These are phyloP conservation scores for Channa argus DNA, from an alignment of 2,113 vertebrate species.

Conservation along the genomic window DNA sequence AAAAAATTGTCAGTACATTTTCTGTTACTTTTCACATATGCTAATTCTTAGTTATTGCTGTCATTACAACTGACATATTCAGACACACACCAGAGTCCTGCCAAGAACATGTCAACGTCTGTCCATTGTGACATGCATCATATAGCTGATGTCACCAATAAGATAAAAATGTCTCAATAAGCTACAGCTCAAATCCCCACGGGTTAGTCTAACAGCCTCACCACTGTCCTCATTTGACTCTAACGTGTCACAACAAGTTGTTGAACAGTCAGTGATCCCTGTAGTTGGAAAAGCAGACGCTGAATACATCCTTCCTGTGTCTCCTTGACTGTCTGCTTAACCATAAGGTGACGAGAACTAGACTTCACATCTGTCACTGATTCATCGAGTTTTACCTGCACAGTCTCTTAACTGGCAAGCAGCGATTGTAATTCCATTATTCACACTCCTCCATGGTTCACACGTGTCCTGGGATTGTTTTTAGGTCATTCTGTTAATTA, in stretches of 20 bases:
- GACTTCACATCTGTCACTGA: background rate
- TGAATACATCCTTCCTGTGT: background rate
- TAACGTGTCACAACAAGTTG: constrained; percentile 46
- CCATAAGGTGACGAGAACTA: background rate
- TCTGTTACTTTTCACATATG: too few relatives aligned
- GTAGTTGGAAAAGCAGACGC: background rate
- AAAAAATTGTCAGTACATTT: too few relatives aligned
- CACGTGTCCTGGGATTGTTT: constrained; percentile 60
- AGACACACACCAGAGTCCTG: constrained; percentile 6
- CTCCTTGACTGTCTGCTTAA: background rate
- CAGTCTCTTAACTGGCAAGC: constrained; percentile 7
- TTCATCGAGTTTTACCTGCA: background rate
- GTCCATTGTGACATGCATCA: constrained; percentile 5
- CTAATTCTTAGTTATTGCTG: background rate
- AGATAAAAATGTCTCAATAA: constrained; percentile 9
- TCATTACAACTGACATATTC: background rate
- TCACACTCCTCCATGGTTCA: constrained; percentile 36
- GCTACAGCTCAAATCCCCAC: background rate
- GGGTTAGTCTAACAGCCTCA: background rate
- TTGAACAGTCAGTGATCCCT: background rate
- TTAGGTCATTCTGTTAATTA: constrained; percentile 73
- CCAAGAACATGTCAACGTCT: background rate
- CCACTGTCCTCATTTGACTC: background rate
- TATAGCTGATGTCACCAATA: constrained; percentile 4
- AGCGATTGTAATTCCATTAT: constrained; percentile 39